Evolutionary conservation across 1,140 invertebrate species (phyloP).

Genomic region (Reticulitermes speratus): DNA sequence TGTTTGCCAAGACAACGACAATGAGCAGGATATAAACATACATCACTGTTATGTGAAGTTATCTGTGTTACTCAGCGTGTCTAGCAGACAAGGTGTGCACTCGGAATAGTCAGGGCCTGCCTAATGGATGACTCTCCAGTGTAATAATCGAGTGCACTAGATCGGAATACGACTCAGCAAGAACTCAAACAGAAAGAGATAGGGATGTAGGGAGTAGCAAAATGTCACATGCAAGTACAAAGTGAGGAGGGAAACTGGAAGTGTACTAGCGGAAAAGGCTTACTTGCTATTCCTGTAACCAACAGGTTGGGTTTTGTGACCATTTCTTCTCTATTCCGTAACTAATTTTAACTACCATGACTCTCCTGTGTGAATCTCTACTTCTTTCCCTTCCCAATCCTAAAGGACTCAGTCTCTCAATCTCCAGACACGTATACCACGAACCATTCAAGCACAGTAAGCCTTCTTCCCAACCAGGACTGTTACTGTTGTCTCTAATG

Average conservation of each 20-base stretch:
- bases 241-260: neutral
- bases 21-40: neutral
- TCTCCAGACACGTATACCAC: neutral
- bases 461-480: too few relatives aligned
- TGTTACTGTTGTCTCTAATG: neutral
- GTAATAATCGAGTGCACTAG: neutral
- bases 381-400: neutral
- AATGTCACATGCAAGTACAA: neutral
- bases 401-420: neutral
- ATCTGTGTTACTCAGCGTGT: neutral
- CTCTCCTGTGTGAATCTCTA: neutral
- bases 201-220: neutral
- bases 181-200: neutral
- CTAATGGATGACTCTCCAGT: neutral
- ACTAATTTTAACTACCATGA: neutral
- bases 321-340: conserved; percentile 3
- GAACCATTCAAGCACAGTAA: neutral
- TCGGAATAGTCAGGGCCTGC: neutral
- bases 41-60: neutral
- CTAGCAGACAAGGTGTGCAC: neutral
- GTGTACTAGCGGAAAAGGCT: neutral
- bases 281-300: too few relatives aligned
- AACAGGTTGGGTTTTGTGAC: neutral
- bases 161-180: neutral
- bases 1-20: neutral